Evolutionary conservation across 2,113 vertebrate species (phyloP).

Genomic region (Aspiorhynchus laticeps): DNA sequence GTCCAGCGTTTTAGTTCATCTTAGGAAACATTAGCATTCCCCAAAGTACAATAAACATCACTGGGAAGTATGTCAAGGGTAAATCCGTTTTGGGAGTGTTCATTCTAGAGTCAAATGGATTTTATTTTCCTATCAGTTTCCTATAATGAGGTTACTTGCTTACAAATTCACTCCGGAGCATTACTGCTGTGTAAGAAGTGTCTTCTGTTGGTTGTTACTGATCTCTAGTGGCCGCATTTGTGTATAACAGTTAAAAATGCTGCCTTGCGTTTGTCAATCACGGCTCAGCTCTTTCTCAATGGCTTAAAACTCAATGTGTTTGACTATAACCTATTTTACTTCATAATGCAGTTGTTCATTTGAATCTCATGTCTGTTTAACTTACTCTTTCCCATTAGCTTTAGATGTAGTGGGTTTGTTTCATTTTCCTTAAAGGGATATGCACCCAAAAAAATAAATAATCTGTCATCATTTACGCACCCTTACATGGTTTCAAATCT

Average conservation of each 20-base stretch:
- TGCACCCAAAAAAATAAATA: background rate
- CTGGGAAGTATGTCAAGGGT: background rate
- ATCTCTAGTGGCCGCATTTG: background rate
- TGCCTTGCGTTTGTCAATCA: background rate
- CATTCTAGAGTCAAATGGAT: background rate
- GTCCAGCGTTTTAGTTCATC: background rate
- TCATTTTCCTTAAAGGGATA: background rate
- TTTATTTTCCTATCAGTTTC: background rate
- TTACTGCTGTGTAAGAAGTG: background rate
- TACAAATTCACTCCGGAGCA: background rate
- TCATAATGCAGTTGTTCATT: background rate
- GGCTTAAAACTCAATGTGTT: background rate
- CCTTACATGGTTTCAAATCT: background rate
- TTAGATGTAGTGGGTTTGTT: background rate
- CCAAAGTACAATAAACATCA: constrained; percentile 1
- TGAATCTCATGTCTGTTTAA: background rate
- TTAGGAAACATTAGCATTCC: background rate
- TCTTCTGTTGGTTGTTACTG: background rate
- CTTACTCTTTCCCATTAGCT: background rate
- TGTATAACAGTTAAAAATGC: background rate
- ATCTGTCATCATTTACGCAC: background rate
- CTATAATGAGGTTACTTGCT: constrained; percentile 4
- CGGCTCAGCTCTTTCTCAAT: background rate
- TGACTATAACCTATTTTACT: too few species aligned
- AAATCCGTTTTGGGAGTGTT: constrained; percentile 11